Evolutionary conservation across 2,888 invertebrate genomes (phyloP).

Genomic region (Sphaerophoria rueppellii): DNA sequence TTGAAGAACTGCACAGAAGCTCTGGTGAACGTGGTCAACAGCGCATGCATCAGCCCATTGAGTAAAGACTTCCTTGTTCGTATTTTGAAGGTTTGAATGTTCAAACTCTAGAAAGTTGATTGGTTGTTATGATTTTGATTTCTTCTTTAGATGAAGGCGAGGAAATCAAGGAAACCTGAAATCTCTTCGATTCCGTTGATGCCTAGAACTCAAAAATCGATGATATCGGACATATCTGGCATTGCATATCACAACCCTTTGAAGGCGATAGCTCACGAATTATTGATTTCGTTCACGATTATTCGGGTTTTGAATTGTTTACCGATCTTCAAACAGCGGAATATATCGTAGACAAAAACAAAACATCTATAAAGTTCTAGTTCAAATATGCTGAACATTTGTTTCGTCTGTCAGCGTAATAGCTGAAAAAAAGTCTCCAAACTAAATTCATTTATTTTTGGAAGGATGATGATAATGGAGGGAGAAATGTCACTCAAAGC

Average conservation of each 20-base stretch:
- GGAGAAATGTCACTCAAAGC: too few relatives aligned
- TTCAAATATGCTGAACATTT: too few relatives aligned
- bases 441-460: too few relatives aligned
- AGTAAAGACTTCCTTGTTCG: slow-evolving; percentile 70
- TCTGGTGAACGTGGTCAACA: slow-evolving; percentile 72
- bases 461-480: too few relatives aligned
- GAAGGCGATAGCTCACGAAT: slow-evolving; percentile 75
- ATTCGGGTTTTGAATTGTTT: slow-evolving; percentile 96
- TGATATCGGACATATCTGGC: slow-evolving; percentile 84
- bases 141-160: slow-evolving; percentile 85
- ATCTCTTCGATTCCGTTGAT: slow-evolving; percentile 84
- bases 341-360: slow-evolving; percentile 86
- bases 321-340: slow-evolving; percentile 94
- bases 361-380: slow-evolving; percentile 86
- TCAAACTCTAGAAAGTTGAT: too few relatives aligned
- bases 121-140: too few relatives aligned
- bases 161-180: slow-evolving; percentile 83
- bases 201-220: slow-evolving; percentile 84
- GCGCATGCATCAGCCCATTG: slow-evolving; percentile 59
- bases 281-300: slow-evolving; percentile 93
- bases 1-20: slow-evolving; percentile 81
- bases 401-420: too few relatives aligned
- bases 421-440: too few relatives aligned
- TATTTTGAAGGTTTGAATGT: slow-evolving; percentile 76
- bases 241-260: slow-evolving; percentile 77